Conservation (phyloP, 2,113 vertebrate species). For the Murina feae region DNA sequence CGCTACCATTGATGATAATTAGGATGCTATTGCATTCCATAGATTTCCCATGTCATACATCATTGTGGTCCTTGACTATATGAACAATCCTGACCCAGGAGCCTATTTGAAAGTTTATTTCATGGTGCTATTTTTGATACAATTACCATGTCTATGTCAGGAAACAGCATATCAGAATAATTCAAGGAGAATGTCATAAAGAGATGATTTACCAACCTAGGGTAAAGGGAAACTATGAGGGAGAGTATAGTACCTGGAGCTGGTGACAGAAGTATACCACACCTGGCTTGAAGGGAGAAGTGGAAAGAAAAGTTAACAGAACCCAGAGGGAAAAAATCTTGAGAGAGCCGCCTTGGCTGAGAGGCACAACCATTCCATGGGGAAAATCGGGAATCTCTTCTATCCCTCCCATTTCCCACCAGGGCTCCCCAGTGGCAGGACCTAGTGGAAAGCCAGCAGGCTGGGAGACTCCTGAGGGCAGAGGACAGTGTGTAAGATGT, state of each 20-base stretch:
- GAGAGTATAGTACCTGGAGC: not conserved
- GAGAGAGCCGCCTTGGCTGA: not conserved
- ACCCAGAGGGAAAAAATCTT: not conserved
- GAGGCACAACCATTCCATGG: not conserved
- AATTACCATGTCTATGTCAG: not conserved
- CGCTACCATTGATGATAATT: not conserved
- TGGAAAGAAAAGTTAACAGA: not conserved
- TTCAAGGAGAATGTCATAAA: not conserved
- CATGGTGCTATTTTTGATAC: not conserved
- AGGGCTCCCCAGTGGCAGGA: not conserved
- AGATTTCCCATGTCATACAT: not conserved
- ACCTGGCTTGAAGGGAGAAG: not conserved
- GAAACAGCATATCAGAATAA: not conserved
- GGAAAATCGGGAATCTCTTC: not conserved
- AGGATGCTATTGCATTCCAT: not conserved
- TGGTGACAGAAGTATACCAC: not conserved
- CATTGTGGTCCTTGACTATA: not conserved
- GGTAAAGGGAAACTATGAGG: not conserved
- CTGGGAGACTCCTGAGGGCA: not conserved
- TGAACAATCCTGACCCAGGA: not conserved
- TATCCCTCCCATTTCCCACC: not conserved
- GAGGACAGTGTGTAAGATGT: not conserved
- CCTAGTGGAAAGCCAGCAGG: not conserved
- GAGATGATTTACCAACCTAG: not conserved
- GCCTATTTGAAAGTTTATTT: not conserved